phyloP scores from a whole-genome alignment of 1,140 invertebrate species.

The Coptotermes formosanus region DNA sequence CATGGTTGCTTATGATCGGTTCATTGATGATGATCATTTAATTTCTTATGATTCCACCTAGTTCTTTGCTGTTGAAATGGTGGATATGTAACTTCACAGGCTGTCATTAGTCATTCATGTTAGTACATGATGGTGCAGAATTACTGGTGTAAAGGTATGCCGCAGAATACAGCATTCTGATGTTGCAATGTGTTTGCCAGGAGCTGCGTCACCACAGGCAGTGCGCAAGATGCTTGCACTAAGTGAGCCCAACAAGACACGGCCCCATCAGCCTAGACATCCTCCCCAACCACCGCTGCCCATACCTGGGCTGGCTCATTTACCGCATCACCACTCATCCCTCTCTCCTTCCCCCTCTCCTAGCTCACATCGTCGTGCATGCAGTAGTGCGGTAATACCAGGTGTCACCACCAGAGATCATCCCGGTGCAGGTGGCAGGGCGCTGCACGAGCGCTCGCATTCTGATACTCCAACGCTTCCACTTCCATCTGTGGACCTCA shows the following conservation, averaged over 20 bases:
- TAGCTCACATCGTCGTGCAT: constrained; percentile 45
- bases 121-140: too few species aligned
- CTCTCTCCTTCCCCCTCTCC: constrained; percentile 52
- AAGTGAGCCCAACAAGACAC: constrained; percentile 81
- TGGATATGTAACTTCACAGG: too few species aligned
- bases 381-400: constrained; percentile 30
- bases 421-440: constrained; percentile 46
- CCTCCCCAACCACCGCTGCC: constrained; percentile 51
- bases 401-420: constrained; percentile 16
- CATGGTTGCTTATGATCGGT: too few species aligned
- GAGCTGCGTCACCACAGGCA: constrained; percentile 92
- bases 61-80: too few species aligned
- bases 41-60: too few species aligned
- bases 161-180: neutral
- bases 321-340: constrained; percentile 46
- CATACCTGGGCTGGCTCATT: constrained; percentile 49
- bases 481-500: constrained; percentile 85
- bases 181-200: constrained; percentile 44
- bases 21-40: too few species aligned
- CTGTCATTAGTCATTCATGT: too few species aligned
- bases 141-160: neutral
- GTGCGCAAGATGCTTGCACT: constrained; percentile 89
- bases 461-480: constrained; percentile 80
- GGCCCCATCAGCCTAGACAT: constrained; percentile 77
- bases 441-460: constrained; percentile 82